phyloP scores from a whole-genome alignment of 2,888 invertebrate species.

The Dichetophora obliterata region DNA sequence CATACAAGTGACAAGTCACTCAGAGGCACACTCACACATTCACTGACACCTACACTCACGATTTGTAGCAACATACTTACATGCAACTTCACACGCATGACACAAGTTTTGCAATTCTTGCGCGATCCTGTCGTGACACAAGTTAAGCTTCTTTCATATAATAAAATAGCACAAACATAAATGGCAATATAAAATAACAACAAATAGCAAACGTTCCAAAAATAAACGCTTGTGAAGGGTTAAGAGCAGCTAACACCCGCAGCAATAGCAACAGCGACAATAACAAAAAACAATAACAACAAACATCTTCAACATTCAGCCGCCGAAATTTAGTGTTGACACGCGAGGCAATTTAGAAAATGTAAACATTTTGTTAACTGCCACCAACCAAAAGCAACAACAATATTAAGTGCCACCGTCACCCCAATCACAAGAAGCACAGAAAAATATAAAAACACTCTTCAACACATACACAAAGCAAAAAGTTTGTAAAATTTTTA shows the following conservation, averaged over 20 bases:
- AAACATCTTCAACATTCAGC: conserved; percentile 41
- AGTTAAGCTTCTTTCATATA: conserved; percentile 30
- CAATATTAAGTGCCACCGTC: conserved; percentile 11
- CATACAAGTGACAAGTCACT: conserved; percentile 3
- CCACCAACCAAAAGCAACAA: conserved; percentile 45
- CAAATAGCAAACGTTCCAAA: not conserved
- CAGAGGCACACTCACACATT: conserved; percentile 2
- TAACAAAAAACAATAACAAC: conserved; percentile 12
- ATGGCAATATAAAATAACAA: conserved; percentile 10
- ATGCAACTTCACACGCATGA: not conserved
- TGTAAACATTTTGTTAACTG: conserved; percentile 63
- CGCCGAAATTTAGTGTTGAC: conserved; percentile 65
- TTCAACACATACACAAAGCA: not conserved
- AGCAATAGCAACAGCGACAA: conserved; percentile 5
- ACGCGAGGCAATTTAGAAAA: conserved; percentile 65
- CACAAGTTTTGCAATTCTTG: conserved; percentile 20
- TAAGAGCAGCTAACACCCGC: not conserved
- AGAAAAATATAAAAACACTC: not conserved
- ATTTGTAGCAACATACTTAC: not conserved
- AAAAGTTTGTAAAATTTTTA: not conserved
- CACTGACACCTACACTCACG: not conserved
- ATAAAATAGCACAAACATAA: conserved; percentile 16
- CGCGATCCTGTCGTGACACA: conserved; percentile 32
- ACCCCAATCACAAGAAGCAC: not conserved
- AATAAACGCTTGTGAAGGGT: not conserved